Base-by-base conservation (phyloP, 2,797 vertebrate species). In the Malacoctenus gilli region DNA sequence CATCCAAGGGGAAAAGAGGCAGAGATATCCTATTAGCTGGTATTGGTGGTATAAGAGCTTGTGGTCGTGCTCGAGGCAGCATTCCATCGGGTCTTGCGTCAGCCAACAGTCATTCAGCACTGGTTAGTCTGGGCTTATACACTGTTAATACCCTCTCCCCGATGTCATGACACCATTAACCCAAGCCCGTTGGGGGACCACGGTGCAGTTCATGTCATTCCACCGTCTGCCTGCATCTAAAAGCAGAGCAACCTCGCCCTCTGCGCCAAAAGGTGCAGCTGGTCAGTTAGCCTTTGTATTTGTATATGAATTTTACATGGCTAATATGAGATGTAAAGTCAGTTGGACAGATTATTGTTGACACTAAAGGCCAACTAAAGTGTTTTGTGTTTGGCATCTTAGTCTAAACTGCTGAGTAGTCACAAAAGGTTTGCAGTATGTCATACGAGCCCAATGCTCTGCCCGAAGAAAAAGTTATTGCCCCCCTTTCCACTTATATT, bases 71-170 rank as follows among this genome's bases (percentile, higher is more conserved):
- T 83, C 67, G 59, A 65, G 82, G 84, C 87, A 86, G 73, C 87
- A 90, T 91, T 92, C 89, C 87, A 79, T 80, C 84, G 72, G 68
- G 81, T 79, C 78, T 88, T 90, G 88, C 84, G 77, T 91, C 89
- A 90, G 85, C 85, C 79, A 72, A 69, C 79, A 82, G 82, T 87
- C 84, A 88, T 89, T 89, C 84, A 87, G 80, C 82, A 72, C 72
- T 81, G 68, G 80, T 82, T 82, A 69, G 86, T 72, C 74, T 70
- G 60, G 85, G 80, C 76, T 88, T 89, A 85, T 88, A 86, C 75
- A 71, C 77, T 72, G 83, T 87, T 89, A 90, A 91, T 90, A 80
- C 84, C 77, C 80, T 53, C 72, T 74, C 69, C 71, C 77, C 81
- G 72, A 83, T 82, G 75, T 83, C 76, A 84, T 86, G 86, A 87